Conservation (phyloP, 2,797 vertebrate species). For the Thamnophis elegans region DNA sequence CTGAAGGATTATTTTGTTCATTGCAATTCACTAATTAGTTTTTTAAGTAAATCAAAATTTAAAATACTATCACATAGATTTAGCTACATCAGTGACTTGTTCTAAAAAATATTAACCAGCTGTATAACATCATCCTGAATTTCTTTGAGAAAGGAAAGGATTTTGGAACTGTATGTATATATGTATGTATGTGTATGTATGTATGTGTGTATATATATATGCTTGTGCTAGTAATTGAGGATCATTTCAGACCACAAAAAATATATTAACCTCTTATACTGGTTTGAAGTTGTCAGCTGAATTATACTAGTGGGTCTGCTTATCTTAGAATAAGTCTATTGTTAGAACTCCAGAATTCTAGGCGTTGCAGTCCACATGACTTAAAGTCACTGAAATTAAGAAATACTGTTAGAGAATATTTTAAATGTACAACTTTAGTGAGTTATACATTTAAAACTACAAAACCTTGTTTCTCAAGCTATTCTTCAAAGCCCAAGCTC, state of each 20-base stretch:
- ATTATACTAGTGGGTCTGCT: slow-evolving; percentile 53
- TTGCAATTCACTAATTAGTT: neutral
- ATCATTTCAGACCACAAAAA: slow-evolving; percentile 18
- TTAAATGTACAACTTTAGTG: slow-evolving; percentile 64
- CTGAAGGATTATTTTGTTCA: neutral
- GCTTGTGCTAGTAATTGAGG: slow-evolving; percentile 16
- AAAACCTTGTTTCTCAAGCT: slow-evolving; percentile 54
- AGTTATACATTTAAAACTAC: slow-evolving; percentile 55
- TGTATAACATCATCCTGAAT: neutral
- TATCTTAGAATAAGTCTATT: slow-evolving; percentile 55
- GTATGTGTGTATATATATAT: neutral
- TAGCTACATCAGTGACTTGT: neutral
- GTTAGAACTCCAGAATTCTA: neutral
- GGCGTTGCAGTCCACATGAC: neutral
- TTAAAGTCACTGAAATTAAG: neutral
- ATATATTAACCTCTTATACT: slow-evolving; percentile 42
- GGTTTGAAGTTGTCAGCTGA: slow-evolving; percentile 53
- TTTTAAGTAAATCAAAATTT: neutral
- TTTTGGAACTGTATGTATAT: neutral
- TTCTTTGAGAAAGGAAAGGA: slow-evolving; percentile 8
- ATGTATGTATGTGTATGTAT: too few species aligned
- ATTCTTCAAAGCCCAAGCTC: slow-evolving; percentile 49
- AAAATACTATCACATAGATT: neutral
- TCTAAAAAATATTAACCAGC: neutral
- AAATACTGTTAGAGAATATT: slow-evolving; percentile 38